Evolutionary conservation across 1,140 invertebrate genomes (phyloP).

Genomic region (Thaumetopoea pityocampa): DNA sequence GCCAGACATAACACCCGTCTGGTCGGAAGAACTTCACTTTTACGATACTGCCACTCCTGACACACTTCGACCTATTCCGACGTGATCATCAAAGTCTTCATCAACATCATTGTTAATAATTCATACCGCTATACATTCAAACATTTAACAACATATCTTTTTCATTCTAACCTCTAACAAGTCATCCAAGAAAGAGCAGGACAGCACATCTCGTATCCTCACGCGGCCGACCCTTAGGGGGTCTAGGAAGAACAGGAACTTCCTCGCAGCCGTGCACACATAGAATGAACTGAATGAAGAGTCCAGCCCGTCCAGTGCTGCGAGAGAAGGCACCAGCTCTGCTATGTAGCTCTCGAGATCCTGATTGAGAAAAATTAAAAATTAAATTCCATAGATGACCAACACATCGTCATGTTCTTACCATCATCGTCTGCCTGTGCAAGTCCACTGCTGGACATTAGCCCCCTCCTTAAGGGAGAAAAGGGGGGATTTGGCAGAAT

Average conservation of each 20-base stretch:
- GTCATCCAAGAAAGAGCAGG: slow-evolving; percentile 94
- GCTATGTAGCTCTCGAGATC: slow-evolving; percentile 97
- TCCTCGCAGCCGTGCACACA: slow-evolving; percentile 95
- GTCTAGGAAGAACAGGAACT: slow-evolving; percentile 97
- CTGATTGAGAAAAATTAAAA: slow-evolving; percentile 69
- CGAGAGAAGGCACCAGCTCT: slow-evolving; percentile 93
- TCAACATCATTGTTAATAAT: no score
- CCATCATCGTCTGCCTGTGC: no score
- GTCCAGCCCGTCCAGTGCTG: slow-evolving; percentile 92
- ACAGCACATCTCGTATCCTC: slow-evolving; percentile 92
- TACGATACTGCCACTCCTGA: no score
- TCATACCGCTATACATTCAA: no score
- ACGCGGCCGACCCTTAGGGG: slow-evolving; percentile 91
- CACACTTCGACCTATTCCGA: no score
- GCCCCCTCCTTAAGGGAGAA: no score
- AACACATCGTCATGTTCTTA: no score
- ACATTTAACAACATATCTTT: no score
- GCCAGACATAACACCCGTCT: not conserved
- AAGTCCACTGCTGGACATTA: no score
- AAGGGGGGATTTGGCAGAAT: no score
- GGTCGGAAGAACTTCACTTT: no score
- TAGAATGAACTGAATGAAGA: slow-evolving; percentile 97
- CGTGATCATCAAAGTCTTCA: no score
- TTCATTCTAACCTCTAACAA: slow-evolving; percentile 83
- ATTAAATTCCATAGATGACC: slow-evolving; percentile 1